These are phyloP conservation scores for Trichoplusia ni DNA, from an alignment of 1,140 invertebrate species.

Conservation along the genomic window DNA sequence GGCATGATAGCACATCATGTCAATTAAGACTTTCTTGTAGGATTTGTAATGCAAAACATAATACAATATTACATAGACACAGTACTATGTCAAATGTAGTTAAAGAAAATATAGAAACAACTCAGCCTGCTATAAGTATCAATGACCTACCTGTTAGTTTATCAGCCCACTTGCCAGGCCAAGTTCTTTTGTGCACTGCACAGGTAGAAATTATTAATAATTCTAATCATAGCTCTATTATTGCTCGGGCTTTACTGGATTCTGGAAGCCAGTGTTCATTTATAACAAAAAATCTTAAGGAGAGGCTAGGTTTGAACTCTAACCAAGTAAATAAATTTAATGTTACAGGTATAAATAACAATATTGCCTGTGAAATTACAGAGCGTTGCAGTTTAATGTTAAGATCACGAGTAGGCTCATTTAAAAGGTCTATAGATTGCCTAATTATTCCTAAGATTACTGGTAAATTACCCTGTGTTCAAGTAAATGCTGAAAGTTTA, in stretches of 20 bases:
- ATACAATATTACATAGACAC: conserved; percentile 24
- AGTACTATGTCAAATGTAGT: neutral
- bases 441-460: neutral
- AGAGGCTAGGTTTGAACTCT: neutral
- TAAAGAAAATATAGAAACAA: neutral
- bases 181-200: neutral
- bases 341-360: neutral
- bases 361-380: neutral
- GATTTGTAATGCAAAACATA: conserved; percentile 19
- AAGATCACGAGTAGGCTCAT: neutral
- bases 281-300: neutral
- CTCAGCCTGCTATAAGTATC: neutral
- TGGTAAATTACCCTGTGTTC: neutral
- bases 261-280: conserved; percentile 22
- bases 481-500: neutral
- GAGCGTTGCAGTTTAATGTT: neutral
- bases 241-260: conserved; percentile 17
- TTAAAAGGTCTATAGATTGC: neutral
- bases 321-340: neutral
- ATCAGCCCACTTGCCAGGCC: neutral
- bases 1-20: conserved; percentile 19
- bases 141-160: neutral
- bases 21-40: conserved; percentile 8
- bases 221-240: neutral
- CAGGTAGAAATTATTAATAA: neutral